Evolutionary conservation across 2,888 invertebrate species (phyloP).

Genomic region (Artemia sinica): DNA sequence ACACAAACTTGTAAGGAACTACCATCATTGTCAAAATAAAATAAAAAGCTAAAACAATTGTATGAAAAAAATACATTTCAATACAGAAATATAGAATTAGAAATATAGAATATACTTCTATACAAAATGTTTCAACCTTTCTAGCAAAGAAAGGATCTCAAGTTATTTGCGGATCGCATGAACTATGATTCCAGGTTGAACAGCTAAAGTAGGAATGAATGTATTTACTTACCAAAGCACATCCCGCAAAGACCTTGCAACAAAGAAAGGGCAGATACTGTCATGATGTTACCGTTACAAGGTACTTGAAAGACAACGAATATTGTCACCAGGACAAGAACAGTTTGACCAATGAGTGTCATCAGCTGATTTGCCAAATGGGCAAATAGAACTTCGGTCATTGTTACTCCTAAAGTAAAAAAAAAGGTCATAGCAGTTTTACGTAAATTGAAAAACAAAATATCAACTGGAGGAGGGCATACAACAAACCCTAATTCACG

Average conservation of each 20-base stretch:
- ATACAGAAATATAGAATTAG: no score
- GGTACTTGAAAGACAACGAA: constrained; percentile 74
- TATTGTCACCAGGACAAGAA: constrained; percentile 76
- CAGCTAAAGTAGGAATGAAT: not conserved
- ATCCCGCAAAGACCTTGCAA: constrained; percentile 85
- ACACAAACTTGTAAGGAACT: no score
- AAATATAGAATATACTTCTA: no score
- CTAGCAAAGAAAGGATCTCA: no score
- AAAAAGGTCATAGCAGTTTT: constrained; percentile 6
- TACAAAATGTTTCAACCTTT: no score
- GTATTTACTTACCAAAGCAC: constrained; percentile 60
- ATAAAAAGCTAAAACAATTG: no score
- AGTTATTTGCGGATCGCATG: no score
- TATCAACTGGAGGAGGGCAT: not conserved
- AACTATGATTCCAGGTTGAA: no score
- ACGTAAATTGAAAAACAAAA: not conserved
- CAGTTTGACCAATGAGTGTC: constrained; percentile 84
- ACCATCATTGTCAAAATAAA: no score
- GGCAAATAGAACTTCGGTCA: constrained; percentile 76
- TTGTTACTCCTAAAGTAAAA: constrained; percentile 51
- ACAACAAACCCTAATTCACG: not conserved
- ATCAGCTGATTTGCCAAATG: constrained; percentile 87
- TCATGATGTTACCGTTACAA: constrained; percentile 66
- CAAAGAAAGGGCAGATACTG: constrained; percentile 66
- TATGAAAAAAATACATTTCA: no score